These are phyloP conservation scores for Tryphoninae sp. DNA, from an alignment of 2,888 invertebrate species.

Conservation along the genomic window DNA sequence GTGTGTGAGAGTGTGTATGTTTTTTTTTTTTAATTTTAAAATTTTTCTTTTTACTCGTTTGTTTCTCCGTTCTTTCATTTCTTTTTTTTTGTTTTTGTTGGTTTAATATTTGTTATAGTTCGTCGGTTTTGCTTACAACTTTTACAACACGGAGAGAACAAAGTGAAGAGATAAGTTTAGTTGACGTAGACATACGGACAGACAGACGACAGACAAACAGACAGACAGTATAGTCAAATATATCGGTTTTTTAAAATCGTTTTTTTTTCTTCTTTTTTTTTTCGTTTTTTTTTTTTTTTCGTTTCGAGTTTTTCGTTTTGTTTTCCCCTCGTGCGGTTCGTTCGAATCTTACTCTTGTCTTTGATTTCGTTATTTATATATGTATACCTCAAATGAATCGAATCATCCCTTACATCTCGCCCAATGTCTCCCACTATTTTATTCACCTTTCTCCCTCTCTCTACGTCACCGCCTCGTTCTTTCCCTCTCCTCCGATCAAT, in stretches of 20 bases:
- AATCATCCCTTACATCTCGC: constrained; percentile 33
- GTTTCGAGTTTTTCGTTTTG: constrained; percentile 43
- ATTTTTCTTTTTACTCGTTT: constrained; percentile 22
- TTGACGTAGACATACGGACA: constrained; percentile 75
- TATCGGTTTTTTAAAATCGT: constrained; percentile 56
- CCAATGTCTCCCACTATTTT: constrained; percentile 53
- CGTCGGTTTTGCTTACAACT: constrained; percentile 70
- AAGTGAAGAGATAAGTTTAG: constrained; percentile 67
- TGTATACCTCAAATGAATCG: constrained; percentile 36
- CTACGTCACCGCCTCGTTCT: constrained; percentile 6
- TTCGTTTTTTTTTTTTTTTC: constrained; percentile 55
- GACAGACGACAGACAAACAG: constrained; percentile 76
- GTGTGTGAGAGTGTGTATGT: background rate
- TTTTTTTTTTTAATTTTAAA: constrained; percentile 52
- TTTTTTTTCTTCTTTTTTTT: constrained; percentile 39
- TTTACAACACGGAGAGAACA: constrained; percentile 80
- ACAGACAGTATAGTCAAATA: constrained; percentile 73
- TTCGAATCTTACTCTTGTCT: constrained; percentile 60
- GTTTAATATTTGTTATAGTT: constrained; percentile 60
- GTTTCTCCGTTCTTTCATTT: constrained; percentile 44
- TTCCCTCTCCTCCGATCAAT: background rate
- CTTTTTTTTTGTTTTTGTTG: constrained; percentile 47
- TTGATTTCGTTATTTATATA: constrained; percentile 62
- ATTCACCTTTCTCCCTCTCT: constrained; percentile 44
- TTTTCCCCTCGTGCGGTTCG: constrained; percentile 55